A percentile compares a stretch with the other conserved stretches of the same genome.
Evolutionary conservation across 2,113 vertebrate genomes (phyloP).

Genomic region (Maccullochella peelii): DNA sequence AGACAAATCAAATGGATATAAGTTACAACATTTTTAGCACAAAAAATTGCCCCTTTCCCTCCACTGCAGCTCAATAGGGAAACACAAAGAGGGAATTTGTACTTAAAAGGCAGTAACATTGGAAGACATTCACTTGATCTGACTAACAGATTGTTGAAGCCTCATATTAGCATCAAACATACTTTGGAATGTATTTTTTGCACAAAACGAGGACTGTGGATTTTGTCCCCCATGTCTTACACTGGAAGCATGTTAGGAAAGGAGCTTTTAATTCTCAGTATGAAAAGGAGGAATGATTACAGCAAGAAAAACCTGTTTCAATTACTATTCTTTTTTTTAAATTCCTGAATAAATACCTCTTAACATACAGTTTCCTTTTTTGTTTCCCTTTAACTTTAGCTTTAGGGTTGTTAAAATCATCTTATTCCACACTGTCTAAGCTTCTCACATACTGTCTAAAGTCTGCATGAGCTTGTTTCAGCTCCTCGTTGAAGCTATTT

Average conservation of each 20-base stretch:
- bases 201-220: not conserved
- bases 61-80: not conserved
- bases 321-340: too few species aligned
- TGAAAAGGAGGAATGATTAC: not conserved
- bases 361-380: not conserved
- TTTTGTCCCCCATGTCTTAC: not conserved
- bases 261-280: too few species aligned
- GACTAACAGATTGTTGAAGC: not conserved
- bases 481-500: not conserved
- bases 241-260: not conserved
- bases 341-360: too few species aligned
- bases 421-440: not conserved
- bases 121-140: not conserved
- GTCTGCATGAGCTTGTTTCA: not conserved
- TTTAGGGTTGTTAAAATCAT: not conserved
- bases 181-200: not conserved
- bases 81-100: not conserved
- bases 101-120: not conserved
- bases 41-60: not conserved
- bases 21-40: not conserved
- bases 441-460: not conserved
- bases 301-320: not conserved
- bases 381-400: not conserved
- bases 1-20: not conserved
- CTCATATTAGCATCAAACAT: not conserved